A percentile compares a stretch with the other conserved stretches of the same genome.
These are phyloP conservation scores for Tapera naevia DNA, from an alignment of 2,797 vertebrate species.

Conservation along the genomic window DNA sequence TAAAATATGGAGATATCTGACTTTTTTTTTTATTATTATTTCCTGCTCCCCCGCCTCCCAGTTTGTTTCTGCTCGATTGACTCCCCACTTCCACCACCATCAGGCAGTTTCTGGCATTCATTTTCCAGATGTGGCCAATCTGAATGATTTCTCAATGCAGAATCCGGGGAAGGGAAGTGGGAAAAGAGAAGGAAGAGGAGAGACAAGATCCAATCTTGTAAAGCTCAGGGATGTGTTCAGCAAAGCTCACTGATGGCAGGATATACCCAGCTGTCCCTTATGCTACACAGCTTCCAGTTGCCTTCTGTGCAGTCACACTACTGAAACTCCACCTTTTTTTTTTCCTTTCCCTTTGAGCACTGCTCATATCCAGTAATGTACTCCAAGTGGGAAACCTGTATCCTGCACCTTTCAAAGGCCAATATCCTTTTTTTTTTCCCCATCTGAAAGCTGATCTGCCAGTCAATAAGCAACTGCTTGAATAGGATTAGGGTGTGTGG, in stretches of 20 bases:
- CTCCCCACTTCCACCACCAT: background rate
- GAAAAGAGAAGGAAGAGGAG: background rate
- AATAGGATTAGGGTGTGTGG: background rate
- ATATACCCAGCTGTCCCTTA: background rate
- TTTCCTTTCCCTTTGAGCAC: background rate
- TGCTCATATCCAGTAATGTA: background rate
- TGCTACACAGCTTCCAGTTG: background rate
- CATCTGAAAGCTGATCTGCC: background rate
- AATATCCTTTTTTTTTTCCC: background rate
- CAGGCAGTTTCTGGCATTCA: background rate
- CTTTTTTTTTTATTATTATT: background rate
- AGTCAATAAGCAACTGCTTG: conserved; percentile 18
- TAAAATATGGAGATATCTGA: background rate
- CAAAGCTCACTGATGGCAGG: background rate
- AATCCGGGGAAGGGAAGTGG: background rate
- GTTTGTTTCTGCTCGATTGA: background rate
- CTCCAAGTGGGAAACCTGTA: background rate
- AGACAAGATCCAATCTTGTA: background rate
- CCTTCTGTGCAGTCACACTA: background rate
- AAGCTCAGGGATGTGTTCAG: background rate
- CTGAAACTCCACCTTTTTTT: background rate
- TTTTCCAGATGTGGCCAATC: background rate
- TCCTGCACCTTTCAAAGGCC: conserved; percentile 16
- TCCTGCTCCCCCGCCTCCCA: accelerated
- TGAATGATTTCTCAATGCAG: background rate